Evolutionary conservation across 2,113 vertebrate genomes (phyloP).

Genomic region (Cynoglossus semilaevis): DNA sequence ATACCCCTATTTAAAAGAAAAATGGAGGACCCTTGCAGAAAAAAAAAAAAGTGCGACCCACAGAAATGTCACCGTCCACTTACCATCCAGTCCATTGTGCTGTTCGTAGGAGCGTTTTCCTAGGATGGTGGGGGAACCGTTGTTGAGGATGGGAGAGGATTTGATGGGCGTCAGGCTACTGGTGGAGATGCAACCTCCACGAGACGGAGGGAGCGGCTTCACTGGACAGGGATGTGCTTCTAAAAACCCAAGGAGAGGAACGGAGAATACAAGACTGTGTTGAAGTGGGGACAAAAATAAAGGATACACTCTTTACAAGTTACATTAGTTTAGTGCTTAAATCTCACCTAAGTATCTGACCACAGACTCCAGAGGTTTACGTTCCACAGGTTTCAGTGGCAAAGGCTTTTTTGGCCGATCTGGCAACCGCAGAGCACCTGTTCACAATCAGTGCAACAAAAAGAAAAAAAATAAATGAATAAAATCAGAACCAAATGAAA

Average conservation of each 20-base stretch:
- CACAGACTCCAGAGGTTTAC: conserved; percentile 94
- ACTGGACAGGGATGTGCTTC: conserved; percentile 90
- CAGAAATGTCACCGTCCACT: conserved; percentile 54
- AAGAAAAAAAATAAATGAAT: too few relatives aligned
- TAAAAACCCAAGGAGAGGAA: conserved; percentile 53
- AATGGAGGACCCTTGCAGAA: too few relatives aligned
- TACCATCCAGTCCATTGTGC: conserved; percentile 96
- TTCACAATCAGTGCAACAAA: not conserved
- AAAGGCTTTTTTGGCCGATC: conserved; percentile 83
- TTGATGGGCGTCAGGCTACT: conserved; percentile 88
- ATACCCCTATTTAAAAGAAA: too few relatives aligned
- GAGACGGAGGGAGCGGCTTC: conserved; percentile 80
- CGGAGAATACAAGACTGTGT: not conserved
- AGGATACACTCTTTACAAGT: too few relatives aligned
- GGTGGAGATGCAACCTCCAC: conserved; percentile 81
- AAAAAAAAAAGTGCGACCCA: too few relatives aligned
- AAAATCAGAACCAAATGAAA: too few relatives aligned
- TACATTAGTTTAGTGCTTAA: too few relatives aligned
- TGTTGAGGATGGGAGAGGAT: conserved; percentile 89
- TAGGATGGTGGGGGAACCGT: conserved; percentile 95
- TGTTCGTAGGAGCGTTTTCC: conserved; percentile 95
- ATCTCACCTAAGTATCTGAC: conserved; percentile 89
- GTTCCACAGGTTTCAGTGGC: conserved; percentile 84
- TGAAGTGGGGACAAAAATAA: too few relatives aligned
- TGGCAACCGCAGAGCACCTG: conserved; percentile 89